Base-by-base conservation (phyloP, 37 sponge, comb jelly and placozoan genomes). In the Cladorhizidae sp. region DNA sequence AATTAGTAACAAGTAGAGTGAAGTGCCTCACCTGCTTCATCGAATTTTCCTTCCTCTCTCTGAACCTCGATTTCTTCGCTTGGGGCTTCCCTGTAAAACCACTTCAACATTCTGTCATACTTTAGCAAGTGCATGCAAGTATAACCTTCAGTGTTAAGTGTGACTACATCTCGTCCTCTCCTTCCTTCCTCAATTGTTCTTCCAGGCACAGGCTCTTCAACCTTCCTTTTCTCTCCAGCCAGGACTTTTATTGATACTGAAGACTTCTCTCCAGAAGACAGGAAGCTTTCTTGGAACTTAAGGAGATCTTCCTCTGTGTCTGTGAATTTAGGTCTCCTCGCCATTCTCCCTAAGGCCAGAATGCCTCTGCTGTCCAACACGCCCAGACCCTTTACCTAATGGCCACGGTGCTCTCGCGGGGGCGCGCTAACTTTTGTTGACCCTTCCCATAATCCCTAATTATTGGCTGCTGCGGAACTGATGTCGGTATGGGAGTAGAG, bases 231-330 rank as follows among this genome's bases (percentile, higher is more conserved):
- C 26, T 57, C 72, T 49, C 81, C 78, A 43, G 54, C 76, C 36
- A 43, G 40, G 5, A 75, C 17, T 12, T 39, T 64, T 7, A 89
- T 29, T 33, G 73, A 77, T 29, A 85, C 88, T 36, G 92, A 79
- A n/a, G 92, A 73, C 25, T 23, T 73, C 38, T 43, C 26, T 0
- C 80, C 58, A 21, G 94, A 89, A 2, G 58, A 21, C 15, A 94
- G 56, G 64, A 94, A 94, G 45, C 58, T 76, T 40, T 87, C 85
- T 70, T 94, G 95, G 31, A 81, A 83, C 3, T 75, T 67, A 22
- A 94, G 86, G 1, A 94, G 67, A 52, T 94, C 95, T 31, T 87
- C 86, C 70, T 94, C 95, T 7, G 80, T 88, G 31, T 94, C 95
- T n/a, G 68, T 70, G 9, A 77, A 80, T 50, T 72, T 74, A n/a